phyloP scores from a whole-genome alignment of 2,888 invertebrate genomes.

The Dicycla oo region DNA sequence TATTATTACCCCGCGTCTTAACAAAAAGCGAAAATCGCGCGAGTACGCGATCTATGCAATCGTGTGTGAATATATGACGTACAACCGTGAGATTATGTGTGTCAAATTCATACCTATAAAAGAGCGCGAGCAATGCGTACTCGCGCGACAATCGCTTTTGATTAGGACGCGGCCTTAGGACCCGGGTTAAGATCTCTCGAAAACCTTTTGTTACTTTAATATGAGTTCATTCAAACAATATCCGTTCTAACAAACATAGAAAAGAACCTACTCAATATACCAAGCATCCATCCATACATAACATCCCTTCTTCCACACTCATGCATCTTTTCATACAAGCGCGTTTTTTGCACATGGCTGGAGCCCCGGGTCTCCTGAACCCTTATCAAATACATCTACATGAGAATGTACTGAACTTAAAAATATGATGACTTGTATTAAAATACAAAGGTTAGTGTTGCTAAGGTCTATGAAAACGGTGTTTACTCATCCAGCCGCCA shows the following conservation, averaged over 20 bases:
- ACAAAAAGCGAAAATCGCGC: too few species aligned
- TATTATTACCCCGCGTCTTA: not conserved
- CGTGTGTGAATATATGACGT: not conserved
- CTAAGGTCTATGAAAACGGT: not conserved
- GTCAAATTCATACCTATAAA: not conserved
- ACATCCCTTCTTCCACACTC: constrained; percentile 34
- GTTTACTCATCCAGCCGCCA: not conserved
- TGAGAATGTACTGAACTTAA: constrained; percentile 27
- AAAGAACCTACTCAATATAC: not conserved
- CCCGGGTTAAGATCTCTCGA: not conserved
- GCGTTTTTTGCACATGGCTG: constrained; percentile 32
- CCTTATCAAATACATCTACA: constrained; percentile 42
- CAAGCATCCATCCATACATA: constrained; percentile 25
- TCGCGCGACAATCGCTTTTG: too few species aligned
- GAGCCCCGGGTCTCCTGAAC: constrained; percentile 21
- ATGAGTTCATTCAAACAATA: not conserved
- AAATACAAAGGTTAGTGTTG: not conserved
- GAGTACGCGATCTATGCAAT: too few species aligned
- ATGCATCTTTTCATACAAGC: constrained; percentile 31
- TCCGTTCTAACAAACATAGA: not conserved
- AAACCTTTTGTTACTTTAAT: not conserved
- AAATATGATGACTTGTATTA: constrained; percentile 4
- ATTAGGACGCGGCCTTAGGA: not conserved
- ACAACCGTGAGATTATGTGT: not conserved
- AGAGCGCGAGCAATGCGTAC: too few species aligned